A percentile compares a stretch with the other conserved stretches of the same genome.
phyloP scores from a whole-genome alignment of 2,797 vertebrate genomes.

The Naso thynnoides region DNA sequence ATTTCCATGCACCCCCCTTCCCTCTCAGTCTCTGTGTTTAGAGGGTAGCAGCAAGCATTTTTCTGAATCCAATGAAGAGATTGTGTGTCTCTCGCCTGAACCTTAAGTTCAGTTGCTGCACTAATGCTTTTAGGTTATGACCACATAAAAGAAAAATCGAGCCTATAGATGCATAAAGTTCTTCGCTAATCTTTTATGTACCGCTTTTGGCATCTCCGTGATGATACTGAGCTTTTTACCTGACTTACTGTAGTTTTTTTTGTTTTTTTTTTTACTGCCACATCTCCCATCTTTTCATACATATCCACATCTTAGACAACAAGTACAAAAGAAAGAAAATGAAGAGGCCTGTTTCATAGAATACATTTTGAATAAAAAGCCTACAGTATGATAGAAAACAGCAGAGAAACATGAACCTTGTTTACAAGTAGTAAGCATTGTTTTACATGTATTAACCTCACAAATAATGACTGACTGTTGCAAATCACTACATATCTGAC shows the following conservation, averaged over 20 bases:
- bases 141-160: background rate
- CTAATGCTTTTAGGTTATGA: slow-evolving; percentile 38
- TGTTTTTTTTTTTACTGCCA: slow-evolving; percentile 5
- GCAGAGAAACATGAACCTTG: background rate
- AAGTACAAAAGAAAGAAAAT: background rate
- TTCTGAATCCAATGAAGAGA: slow-evolving; percentile 55
- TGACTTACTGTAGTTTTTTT: background rate
- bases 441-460: slow-evolving; percentile 15
- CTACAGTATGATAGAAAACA: too few relatives aligned
- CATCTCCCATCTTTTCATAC: background rate
- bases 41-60: slow-evolving; percentile 50
- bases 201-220: background rate
- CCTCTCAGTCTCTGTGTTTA: slow-evolving; percentile 42
- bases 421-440: background rate
- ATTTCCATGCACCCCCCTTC: slow-evolving; percentile 48
- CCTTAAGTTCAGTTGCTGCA: slow-evolving; percentile 26
- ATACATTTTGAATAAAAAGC: too few relatives aligned
- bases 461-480: background rate
- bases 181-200: background rate
- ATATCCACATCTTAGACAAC: background rate
- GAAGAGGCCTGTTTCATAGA: background rate
- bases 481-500: background rate
- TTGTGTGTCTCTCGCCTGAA: slow-evolving; percentile 27
- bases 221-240: slow-evolving; percentile 7
- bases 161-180: background rate